Base-by-base conservation (phyloP, 2,888 invertebrate genomes). In the Mycalesis mineus region DNA sequence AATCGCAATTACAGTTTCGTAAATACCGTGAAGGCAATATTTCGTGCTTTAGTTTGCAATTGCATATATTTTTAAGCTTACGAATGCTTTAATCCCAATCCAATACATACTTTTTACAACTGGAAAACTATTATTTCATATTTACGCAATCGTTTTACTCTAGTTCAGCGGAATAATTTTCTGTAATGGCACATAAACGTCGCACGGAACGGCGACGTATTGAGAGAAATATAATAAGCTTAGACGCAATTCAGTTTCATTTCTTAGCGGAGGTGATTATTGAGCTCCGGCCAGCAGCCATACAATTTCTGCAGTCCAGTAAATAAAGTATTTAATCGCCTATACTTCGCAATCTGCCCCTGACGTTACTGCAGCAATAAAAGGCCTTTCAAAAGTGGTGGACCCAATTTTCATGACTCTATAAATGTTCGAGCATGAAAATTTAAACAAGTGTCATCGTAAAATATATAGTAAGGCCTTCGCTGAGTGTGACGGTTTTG, bases 341-440 rank as follows among this genome's bases (percentile, higher is more conserved):
- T 66, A 80, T 82, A 84, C 77, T 78, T 85, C 72, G 80, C 80
- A 83, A 86, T 85, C 83, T 80, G 74, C 78, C 65, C 67, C 67
- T 68, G 71, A 68, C 67, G 71, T 72, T 65, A 74, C 68, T 65
- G 66, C 60, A 68, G 70, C 70, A 71, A 68, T 75, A 73, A 76
- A 73, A 74, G 64, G 61, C 58, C 66, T 64, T 64, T 66, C 66
- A 71, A 72, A 74, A 75, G 68, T 68, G 68, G 65, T 62, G 58
- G 58, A 64, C 60, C 64, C 66, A 73, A 74, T 72, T 68, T 70
- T 70, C 65, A 73, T 72, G 65, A 64, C 65, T 57, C 67, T 64
- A 72, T 76, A 74, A 76, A 75, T 59, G 75, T 74, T 75, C 58
- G 60, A 62, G 61, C 67, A 74, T 73, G 72, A 78, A 75, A 74